phyloP scores from a whole-genome alignment of 2,888 invertebrate species.

The Dromius quadrimaculatus region DNA sequence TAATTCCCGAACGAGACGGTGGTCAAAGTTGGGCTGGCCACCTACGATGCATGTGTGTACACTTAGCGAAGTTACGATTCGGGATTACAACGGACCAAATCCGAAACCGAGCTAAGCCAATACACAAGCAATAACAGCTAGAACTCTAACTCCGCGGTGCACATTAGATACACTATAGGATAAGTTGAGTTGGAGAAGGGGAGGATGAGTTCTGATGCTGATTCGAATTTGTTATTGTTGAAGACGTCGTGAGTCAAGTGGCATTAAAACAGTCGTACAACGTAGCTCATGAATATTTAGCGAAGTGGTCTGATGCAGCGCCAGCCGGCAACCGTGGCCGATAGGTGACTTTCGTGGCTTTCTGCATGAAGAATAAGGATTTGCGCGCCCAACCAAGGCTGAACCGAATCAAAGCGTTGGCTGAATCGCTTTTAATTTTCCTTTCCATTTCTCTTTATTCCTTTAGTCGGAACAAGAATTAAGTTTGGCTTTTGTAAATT shows the following conservation, averaged over 20 bases:
- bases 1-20: constrained; percentile 49
- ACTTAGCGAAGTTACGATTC: constrained; percentile 56
- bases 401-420: constrained; percentile 67
- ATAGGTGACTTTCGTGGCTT: constrained; percentile 56
- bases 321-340: constrained; percentile 30
- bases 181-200: background rate
- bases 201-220: background rate
- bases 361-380: constrained; percentile 61
- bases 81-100: constrained; percentile 59
- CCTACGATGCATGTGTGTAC: constrained; percentile 48
- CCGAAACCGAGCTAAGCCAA: constrained; percentile 61
- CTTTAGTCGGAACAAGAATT: constrained; percentile 69
- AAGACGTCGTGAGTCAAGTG: constrained; percentile 44
- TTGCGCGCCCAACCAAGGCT: constrained; percentile 59
- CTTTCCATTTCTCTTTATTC: constrained; percentile 70
- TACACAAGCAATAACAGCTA: constrained; percentile 59
- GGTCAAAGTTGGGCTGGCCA: constrained; percentile 49
- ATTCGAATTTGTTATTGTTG: constrained; percentile 48
- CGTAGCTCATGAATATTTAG: constrained; percentile 45
- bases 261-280: constrained; percentile 49
- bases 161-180: constrained; percentile 37
- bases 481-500: constrained; percentile 71
- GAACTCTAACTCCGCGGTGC: constrained; percentile 45
- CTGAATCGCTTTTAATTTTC: constrained; percentile 70
- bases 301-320: background rate